These are phyloP conservation scores for Anolis carolinensis DNA, from an alignment of 2,113 vertebrate genomes.

Conservation along the genomic window DNA sequence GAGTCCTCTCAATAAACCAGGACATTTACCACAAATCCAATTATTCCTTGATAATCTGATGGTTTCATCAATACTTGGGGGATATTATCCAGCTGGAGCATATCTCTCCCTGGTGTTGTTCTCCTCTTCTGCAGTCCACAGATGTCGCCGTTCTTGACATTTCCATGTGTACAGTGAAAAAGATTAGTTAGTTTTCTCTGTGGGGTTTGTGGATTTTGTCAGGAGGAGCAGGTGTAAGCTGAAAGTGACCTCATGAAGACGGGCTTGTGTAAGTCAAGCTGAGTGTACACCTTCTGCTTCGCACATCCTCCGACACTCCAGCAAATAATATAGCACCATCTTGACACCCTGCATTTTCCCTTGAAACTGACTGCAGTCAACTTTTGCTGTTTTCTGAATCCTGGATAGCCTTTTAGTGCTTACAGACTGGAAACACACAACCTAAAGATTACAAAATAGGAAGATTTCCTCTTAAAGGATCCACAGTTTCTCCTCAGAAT, in stretches of 20 bases:
- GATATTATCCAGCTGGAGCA: slow-evolving; percentile 25
- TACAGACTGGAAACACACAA: neutral
- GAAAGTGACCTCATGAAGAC: slow-evolving; percentile 22
- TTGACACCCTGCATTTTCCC: neutral
- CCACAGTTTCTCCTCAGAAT: neutral
- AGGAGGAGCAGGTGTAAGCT: slow-evolving; percentile 34
- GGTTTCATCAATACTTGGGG: slow-evolving; percentile 47
- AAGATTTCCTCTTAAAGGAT: neutral
- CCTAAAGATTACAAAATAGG: neutral
- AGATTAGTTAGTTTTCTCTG: neutral
- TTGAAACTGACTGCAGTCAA: neutral
- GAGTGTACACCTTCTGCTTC: slow-evolving; percentile 16
- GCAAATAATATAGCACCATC: neutral
- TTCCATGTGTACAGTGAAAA: neutral
- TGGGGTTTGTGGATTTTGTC: slow-evolving; percentile 24
- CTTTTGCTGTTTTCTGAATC: neutral
- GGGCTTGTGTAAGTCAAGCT: slow-evolving; percentile 11
- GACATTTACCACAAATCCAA: slow-evolving; percentile 45
- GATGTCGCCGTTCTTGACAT: neutral
- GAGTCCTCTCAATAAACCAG: slow-evolving; percentile 42
- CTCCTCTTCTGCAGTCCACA: neutral
- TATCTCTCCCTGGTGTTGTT: slow-evolving; percentile 26
- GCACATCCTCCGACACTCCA: neutral
- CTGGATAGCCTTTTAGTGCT: no score
- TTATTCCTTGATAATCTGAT: slow-evolving; percentile 48